These are phyloP conservation scores for Anser brachyrhynchus DNA, from an alignment of 2,113 vertebrate genomes.

Conservation along the genomic window DNA sequence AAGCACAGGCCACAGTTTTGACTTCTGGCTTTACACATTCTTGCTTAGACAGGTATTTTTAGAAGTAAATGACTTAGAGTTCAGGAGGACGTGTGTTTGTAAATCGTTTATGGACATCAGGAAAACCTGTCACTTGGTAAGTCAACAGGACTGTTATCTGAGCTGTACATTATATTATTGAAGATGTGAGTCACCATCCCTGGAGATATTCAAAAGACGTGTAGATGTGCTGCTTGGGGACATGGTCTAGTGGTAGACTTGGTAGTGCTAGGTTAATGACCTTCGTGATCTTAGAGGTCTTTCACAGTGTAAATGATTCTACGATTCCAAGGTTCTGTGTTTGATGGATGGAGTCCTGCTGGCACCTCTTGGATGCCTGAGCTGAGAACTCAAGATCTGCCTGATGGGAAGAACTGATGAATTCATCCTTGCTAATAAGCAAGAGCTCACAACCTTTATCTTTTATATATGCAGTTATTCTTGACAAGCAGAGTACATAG, in stretches of 20 bases:
- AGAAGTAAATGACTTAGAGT: background rate
- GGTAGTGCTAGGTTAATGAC: no score
- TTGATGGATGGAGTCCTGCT: background rate
- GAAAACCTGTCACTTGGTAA: background rate
- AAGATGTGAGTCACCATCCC: no score
- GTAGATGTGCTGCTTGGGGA: no score
- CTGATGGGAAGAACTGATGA: background rate
- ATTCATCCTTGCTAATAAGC: background rate
- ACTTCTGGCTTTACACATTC: background rate
- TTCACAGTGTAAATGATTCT: no score
- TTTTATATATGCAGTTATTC: background rate
- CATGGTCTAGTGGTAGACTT: no score
- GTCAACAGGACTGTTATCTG: background rate
- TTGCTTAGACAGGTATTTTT: background rate
- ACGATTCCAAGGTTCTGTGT: no score
- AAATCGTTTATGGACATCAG: accelerated
- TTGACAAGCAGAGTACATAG: background rate
- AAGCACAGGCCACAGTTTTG: background rate
- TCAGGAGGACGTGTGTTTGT: background rate
- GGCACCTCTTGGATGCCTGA: background rate
- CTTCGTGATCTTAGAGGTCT: no score
- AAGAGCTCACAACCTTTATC: background rate
- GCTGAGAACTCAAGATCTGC: background rate
- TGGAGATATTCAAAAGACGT: no score
- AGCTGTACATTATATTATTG: background rate